These are phyloP conservation scores for Theristicus caerulescens DNA, from an alignment of 2,113 vertebrate species.

Conservation along the genomic window DNA sequence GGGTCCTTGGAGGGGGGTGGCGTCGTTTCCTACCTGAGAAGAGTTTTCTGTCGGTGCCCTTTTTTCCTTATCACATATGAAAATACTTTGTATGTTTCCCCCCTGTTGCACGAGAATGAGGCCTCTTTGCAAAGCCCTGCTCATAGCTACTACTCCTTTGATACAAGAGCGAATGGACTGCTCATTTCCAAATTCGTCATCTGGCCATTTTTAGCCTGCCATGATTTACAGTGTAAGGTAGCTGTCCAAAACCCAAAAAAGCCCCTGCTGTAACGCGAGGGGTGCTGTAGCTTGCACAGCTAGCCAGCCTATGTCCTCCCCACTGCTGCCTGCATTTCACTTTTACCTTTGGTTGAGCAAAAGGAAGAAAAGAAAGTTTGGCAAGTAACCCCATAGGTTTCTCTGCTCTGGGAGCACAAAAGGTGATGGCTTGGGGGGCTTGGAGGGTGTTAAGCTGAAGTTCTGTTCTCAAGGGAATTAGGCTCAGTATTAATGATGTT, in stretches of 20 bases:
- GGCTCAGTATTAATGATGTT: background rate
- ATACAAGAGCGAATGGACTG: background rate
- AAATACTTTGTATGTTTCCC: background rate
- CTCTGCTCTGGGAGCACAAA: background rate
- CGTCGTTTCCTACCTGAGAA: background rate
- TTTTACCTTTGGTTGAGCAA: background rate
- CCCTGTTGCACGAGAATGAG: rapidly evolving
- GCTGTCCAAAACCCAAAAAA: background rate
- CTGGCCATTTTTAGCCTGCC: conserved; percentile 5
- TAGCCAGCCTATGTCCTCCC: rapidly evolving
- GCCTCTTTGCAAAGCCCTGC: background rate
- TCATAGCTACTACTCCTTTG: rapidly evolving
- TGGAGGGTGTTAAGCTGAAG: background rate
- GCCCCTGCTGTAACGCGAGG: rapidly evolving
- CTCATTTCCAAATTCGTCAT: background rate
- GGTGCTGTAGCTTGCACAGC: background rate
- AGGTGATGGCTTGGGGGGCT: background rate
- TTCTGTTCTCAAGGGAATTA: background rate
- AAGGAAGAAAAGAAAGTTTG: background rate
- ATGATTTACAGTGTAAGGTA: background rate
- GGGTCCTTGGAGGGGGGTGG: background rate
- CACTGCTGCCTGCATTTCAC: background rate
- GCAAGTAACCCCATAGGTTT: background rate
- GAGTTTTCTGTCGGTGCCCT: background rate
- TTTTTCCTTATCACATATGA: rapidly evolving